Evolutionary conservation across 2,888 invertebrate species (phyloP), one percentile per base, ranked within the genome.

Genomic region (Euproctis similis): DNA sequence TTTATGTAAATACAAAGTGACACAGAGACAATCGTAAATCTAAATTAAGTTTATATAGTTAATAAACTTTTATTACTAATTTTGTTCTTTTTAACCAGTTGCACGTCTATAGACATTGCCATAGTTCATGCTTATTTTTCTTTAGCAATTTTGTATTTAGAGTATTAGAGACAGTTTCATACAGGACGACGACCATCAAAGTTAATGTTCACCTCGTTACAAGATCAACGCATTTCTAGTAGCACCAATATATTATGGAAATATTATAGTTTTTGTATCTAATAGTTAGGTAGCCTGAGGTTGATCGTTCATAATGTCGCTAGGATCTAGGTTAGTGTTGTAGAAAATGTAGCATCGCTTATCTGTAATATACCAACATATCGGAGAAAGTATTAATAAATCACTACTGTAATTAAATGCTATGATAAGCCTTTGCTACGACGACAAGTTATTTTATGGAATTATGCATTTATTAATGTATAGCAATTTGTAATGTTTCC

Each of bases 311-410:
- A 28, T 39, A 36, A 34, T 34, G 19, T 26, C 8, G 8, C 18
- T 20, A 10, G n/a, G 4, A 46, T 26, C 21, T 34, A 14, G 26
- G 21, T 7, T 16, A 24, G 14, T 8, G 8, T n/a, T n/a, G n/a
- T n/a, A n/a, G n/a, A n/a, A n/a, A 20, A 46, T 32, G 24, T 42
- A 11, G 36, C 27, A 32, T 6, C 8, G 2, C 11, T 29, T 34
- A 38, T 27, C 22, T 24, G 9, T 4, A 12, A 14, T n/a, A n/a
- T 20, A 27, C n/a, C 10, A 26, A 17, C 12, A 31, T 23, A 34
- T 34, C 28, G 28, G 42, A 10, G 34, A 39, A 37, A 36, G 30
- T 25, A 9, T 18, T 13, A 33, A 34, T 11, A 34, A 24, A 32
- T 26, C n/a, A n/a, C n/a, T n/a, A n/a, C n/a, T n/a, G n/a, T n/a